A percentile compares a stretch with the other conserved stretches of the same genome.
These are phyloP conservation scores for Tetrax tetrax DNA, from an alignment of 2,113 vertebrate species.

Conservation along the genomic window DNA sequence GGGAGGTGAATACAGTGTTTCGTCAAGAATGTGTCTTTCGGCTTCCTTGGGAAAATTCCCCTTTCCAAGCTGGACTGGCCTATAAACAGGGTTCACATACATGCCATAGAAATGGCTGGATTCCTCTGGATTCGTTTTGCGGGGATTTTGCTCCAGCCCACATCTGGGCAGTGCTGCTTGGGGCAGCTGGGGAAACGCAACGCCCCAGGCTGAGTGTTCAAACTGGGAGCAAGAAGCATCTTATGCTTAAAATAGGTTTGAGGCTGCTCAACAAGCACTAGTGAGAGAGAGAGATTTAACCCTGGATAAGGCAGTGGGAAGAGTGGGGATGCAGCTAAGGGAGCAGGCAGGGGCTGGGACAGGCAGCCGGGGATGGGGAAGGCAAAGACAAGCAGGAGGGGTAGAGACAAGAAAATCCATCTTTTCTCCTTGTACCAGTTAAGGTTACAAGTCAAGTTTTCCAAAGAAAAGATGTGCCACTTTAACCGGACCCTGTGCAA, in stretches of 20 bases:
- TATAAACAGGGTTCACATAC: neutral
- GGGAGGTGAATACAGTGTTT: neutral
- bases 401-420: neutral
- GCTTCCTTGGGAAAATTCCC: neutral
- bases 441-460: neutral
- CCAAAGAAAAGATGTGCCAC: neutral
- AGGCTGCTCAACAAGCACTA: neutral
- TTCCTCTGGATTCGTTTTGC: neutral
- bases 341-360: neutral
- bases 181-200: neutral
- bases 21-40: neutral
- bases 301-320: neutral
- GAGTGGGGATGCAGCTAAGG: neutral
- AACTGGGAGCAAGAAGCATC: neutral
- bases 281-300: neutral
- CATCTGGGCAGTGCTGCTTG: neutral
- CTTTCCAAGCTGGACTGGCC: neutral
- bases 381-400: neutral
- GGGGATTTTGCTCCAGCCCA: neutral
- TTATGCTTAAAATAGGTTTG: neutral
- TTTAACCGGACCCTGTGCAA: neutral
- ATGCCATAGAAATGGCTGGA: neutral
- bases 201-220: fast-evolving
- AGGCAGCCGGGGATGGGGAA: neutral
- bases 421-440: neutral